Evolutionary conservation across 2,797 vertebrate species (phyloP).

Genomic region (Dicrostonyx torquatus): DNA sequence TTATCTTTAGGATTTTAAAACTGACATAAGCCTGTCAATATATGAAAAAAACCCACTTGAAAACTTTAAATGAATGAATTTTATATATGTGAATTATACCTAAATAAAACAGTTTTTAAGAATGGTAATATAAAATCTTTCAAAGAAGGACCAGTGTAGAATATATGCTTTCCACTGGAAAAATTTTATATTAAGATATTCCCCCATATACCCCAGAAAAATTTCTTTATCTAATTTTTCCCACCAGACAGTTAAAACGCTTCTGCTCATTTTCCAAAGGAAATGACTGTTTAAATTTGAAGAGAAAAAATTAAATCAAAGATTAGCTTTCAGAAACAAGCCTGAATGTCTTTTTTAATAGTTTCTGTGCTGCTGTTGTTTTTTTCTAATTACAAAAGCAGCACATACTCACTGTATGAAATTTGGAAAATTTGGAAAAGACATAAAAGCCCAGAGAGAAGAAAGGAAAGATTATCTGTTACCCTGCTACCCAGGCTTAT

Average conservation of each 20-base stretch:
- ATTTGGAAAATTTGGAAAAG: constrained; percentile 67
- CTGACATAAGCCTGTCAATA: background rate
- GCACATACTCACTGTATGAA: constrained; percentile 56
- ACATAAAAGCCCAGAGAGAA: constrained; percentile 58
- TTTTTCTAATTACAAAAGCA: constrained; percentile 71
- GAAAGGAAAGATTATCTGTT: constrained; percentile 60
- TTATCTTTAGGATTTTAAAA: constrained; percentile 47
- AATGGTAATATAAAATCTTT: constrained; percentile 49
- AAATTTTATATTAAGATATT: constrained; percentile 57
- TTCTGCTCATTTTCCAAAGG: constrained; percentile 66
- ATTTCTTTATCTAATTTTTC: constrained; percentile 55
- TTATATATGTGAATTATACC: constrained; percentile 19
- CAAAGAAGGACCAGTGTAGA: constrained; percentile 50
- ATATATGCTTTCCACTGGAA: background rate
- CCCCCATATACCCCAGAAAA: background rate
- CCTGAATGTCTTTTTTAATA: constrained; percentile 68
- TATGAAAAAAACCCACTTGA: background rate
- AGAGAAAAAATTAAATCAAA: constrained; percentile 73
- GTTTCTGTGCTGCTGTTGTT: constrained; percentile 58
- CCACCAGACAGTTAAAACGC: constrained; percentile 61
- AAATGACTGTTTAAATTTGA: constrained; percentile 72
- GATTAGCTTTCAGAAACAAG: constrained; percentile 70
- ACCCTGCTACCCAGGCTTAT: background rate
- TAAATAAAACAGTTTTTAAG: background rate
- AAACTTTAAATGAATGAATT: constrained; percentile 37